Evolutionary conservation across 2,888 invertebrate species (phyloP).

Genomic region (Sialis lutaria): DNA sequence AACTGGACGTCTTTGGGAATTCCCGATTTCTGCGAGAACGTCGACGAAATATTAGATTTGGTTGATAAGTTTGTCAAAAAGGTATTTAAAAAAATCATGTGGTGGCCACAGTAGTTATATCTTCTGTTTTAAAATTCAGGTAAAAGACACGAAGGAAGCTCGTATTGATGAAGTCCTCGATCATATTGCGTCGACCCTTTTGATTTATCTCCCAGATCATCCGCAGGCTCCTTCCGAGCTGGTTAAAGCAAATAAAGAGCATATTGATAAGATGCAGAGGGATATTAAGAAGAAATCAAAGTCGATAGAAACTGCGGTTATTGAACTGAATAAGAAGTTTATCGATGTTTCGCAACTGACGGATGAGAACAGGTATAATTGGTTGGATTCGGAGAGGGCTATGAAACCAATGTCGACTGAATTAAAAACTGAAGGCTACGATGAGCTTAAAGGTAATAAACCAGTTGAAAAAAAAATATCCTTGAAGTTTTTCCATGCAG

Average conservation of each 20-base stretch:
- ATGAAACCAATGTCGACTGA: slow-evolving; percentile 27
- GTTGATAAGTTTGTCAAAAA: slow-evolving; percentile 50
- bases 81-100: too few relatives aligned
- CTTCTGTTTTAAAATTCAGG: slow-evolving; percentile 21
- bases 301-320: slow-evolving; percentile 58
- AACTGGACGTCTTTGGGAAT: slow-evolving; percentile 72
- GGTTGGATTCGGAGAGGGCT: slow-evolving; percentile 44
- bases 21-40: slow-evolving; percentile 38
- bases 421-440: neutral
- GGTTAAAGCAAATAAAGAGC: slow-evolving; percentile 40
- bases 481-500: too few relatives aligned
- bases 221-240: slow-evolving; percentile 44
- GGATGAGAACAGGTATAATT: slow-evolving; percentile 38
- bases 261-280: slow-evolving; percentile 32
- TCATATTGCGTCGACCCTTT: slow-evolving; percentile 37
- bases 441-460: too few relatives aligned
- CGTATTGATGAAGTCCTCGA: slow-evolving; percentile 51
- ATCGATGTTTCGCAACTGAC: slow-evolving; percentile 41
- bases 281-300: slow-evolving; percentile 39
- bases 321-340: slow-evolving; percentile 62
- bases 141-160: slow-evolving; percentile 58
- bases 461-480: too few relatives aligned
- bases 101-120: neutral
- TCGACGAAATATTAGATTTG: slow-evolving; percentile 35
- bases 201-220: slow-evolving; percentile 42